Conservation (phyloP, 1,140 invertebrate genomes). For the Papilio glaucus region DNA sequence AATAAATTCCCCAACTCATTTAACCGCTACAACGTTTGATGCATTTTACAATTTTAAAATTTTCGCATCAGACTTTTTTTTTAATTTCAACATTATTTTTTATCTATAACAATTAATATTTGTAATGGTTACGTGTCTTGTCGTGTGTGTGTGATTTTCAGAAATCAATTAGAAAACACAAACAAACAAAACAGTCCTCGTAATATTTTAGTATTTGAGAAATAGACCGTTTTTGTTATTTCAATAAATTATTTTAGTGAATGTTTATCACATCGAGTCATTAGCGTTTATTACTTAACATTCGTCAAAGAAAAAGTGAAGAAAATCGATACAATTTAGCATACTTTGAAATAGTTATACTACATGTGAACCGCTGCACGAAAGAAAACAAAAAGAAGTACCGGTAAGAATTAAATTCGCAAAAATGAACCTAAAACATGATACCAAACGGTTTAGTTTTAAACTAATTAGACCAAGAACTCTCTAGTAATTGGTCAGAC, state of each 20-base stretch:
- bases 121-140: too few relatives aligned
- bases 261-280: background rate
- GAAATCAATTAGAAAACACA: too few relatives aligned
- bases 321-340: conserved; percentile 3
- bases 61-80: too few relatives aligned
- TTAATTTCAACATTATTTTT: too few relatives aligned
- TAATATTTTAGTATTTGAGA: too few relatives aligned
- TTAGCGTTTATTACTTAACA: background rate
- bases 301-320: background rate
- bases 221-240: too few relatives aligned
- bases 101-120: too few relatives aligned
- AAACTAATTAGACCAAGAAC: conserved; percentile 20
- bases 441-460: conserved; percentile 25
- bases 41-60: background rate
- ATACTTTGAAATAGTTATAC: background rate
- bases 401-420: background rate
- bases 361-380: conserved; percentile 6
- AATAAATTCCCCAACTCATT: background rate
- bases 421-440: conserved; percentile 26
- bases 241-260: too few relatives aligned
- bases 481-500: conserved; percentile 57
- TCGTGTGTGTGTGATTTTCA: too few relatives aligned
- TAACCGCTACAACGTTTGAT: background rate
- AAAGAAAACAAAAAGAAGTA: conserved; percentile 22
- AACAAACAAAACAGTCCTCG: too few relatives aligned